These are phyloP conservation scores for Motacilla tschutschensis DNA, from an alignment of 2,113 vertebrate species.

Conservation along the genomic window DNA sequence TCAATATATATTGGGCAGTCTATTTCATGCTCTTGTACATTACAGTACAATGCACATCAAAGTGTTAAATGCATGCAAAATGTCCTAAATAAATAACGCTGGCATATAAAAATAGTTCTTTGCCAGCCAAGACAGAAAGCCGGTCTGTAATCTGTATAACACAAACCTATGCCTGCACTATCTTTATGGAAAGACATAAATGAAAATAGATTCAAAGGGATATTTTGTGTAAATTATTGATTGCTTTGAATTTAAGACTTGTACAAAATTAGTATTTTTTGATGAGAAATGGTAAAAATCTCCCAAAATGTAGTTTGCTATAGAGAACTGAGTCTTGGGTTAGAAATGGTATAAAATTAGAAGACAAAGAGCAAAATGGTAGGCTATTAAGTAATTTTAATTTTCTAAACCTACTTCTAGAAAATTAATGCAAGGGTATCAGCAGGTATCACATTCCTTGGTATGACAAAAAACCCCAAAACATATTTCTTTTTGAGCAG, in stretches of 20 bases:
- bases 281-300: neutral
- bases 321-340: neutral
- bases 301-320: neutral
- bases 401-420: neutral
- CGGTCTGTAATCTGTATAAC: neutral
- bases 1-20: neutral
- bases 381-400: neutral
- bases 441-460: neutral
- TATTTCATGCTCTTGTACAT: neutral
- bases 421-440: neutral
- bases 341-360: neutral
- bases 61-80: neutral
- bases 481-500: neutral
- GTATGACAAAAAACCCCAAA: neutral
- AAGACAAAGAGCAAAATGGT: neutral
- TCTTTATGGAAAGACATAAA: neutral
- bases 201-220: neutral
- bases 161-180: neutral
- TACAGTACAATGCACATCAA: rapidly evolving
- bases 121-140: neutral
- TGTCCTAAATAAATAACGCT: neutral
- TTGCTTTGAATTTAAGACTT: neutral
- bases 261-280: neutral
- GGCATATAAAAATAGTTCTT: neutral
- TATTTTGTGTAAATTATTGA: neutral